Percentiles rank a stretch among this genome's conserved stretches.
These are phyloP conservation scores for Acleris sparsana DNA, from an alignment of 2,888 invertebrate genomes.

Conservation along the genomic window DNA sequence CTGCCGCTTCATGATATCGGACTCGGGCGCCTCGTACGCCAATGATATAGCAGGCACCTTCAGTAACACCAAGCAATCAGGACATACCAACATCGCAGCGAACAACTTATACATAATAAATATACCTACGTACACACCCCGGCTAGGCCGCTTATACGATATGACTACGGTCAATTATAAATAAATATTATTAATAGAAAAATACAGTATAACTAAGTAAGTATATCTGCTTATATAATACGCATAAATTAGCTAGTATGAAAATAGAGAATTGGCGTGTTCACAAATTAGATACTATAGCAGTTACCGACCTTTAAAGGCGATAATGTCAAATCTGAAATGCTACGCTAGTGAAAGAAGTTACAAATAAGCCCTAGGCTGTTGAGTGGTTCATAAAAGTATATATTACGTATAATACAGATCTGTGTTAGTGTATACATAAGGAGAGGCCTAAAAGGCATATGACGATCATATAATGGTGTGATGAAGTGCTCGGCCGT, in stretches of 20 bases:
- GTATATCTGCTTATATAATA: conserved; percentile 60
- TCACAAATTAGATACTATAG: conserved; percentile 57
- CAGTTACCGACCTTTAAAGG: conserved; percentile 61
- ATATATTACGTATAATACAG: conserved; percentile 51
- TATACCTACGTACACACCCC: conserved; percentile 61
- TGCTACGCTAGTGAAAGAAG: conserved; percentile 72
- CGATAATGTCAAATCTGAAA: conserved; percentile 62
- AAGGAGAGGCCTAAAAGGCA: conserved; percentile 48
- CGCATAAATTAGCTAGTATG: conserved; percentile 64
- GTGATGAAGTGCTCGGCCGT: conserved; percentile 61
- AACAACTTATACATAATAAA: conserved; percentile 64
- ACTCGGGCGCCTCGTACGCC: conserved; percentile 99
- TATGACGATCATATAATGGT: conserved; percentile 50
- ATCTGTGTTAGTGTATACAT: conserved; percentile 54
- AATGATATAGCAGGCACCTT: conserved; percentile 99
- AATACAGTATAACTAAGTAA: conserved; percentile 47
- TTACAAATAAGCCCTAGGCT: conserved; percentile 67
- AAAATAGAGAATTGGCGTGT: conserved; percentile 72
- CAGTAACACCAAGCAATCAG: conserved; percentile 84
- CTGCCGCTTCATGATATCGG: conserved; percentile 99
- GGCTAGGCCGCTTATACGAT: conserved; percentile 50
- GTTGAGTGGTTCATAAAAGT: conserved; percentile 53
- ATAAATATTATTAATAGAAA: conserved; percentile 43
- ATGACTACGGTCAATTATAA: conserved; percentile 43
- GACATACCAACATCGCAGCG: conserved; percentile 62